Conservation (phyloP, 2,888 invertebrate genomes). For the Tipula confusa region DNA sequence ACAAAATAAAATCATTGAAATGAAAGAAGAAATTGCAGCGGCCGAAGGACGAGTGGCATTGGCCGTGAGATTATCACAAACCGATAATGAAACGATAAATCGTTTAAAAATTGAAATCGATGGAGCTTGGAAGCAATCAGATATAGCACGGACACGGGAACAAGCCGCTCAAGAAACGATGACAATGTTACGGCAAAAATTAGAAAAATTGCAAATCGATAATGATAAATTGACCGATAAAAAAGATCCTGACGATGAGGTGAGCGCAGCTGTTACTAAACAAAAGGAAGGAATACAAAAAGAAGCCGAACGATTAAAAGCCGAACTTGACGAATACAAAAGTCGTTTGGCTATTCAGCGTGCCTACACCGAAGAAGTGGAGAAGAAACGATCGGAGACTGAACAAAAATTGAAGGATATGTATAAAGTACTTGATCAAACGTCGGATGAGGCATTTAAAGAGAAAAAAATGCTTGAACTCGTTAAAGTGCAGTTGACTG, state of each 20-base stretch:
- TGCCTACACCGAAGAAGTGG: conserved; percentile 45
- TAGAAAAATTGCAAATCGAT: conserved; percentile 43
- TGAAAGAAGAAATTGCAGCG: conserved; percentile 40
- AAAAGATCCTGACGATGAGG: conserved; percentile 38
- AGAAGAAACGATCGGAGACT: conserved; percentile 42
- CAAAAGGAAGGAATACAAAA: conserved; percentile 42
- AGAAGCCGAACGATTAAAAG: conserved; percentile 43
- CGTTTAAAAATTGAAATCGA: conserved; percentile 47
- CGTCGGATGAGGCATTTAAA: conserved; percentile 46
- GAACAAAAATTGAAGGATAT: conserved; percentile 47
- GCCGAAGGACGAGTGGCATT: conserved; percentile 41
- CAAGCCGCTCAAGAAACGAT: conserved; percentile 47
- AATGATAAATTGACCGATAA: conserved; percentile 43
- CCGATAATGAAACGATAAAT: conserved; percentile 46
- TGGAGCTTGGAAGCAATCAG: conserved; percentile 48
- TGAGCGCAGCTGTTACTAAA: conserved; percentile 37
- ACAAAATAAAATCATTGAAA: conserved; percentile 38
- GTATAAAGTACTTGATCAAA: conserved; percentile 47
- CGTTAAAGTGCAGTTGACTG: conserved; percentile 42
- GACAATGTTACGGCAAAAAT: conserved; percentile 43
- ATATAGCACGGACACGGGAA: conserved; percentile 48
- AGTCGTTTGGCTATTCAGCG: conserved; percentile 46
- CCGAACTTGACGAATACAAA: conserved; percentile 46
- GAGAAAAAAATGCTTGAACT: conserved; percentile 45
- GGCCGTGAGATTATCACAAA: conserved; percentile 41